Evolutionary conservation across 1,140 invertebrate genomes (phyloP).

Genomic region (Diorhabda sublineata): DNA sequence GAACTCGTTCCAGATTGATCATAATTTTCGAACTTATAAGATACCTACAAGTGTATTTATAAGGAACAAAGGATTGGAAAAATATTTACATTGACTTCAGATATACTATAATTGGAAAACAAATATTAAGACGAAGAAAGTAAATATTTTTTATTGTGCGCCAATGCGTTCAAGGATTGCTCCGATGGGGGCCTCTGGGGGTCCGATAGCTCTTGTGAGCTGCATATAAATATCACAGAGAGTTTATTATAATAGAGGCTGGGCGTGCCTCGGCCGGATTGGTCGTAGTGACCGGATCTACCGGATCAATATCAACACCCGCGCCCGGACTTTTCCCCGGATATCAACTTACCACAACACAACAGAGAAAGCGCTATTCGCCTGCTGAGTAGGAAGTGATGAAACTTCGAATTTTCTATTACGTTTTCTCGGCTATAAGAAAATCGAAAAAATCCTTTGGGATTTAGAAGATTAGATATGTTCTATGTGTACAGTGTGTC

Average conservation of each 20-base stretch:
- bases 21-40: too few species aligned
- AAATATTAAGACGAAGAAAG: too few species aligned
- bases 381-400: constrained; percentile 11
- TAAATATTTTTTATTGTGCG: too few species aligned
- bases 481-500: too few species aligned
- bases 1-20: too few species aligned
- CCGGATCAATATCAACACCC: constrained; percentile 39
- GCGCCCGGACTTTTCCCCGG: constrained; percentile 33
- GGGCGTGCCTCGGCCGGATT: constrained; percentile 37
- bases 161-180: background rate
- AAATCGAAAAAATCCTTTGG: too few species aligned
- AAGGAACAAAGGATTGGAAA: background rate
- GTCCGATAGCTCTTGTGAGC: constrained; percentile 14
- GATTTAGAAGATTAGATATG: too few species aligned
- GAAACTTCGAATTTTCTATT: constrained; percentile 8
- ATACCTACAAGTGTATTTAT: too few species aligned
- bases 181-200: constrained; percentile 5
- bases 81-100: too few species aligned
- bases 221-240: constrained; percentile 23
- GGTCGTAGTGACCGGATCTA: constrained; percentile 37
- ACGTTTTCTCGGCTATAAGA: too few species aligned
- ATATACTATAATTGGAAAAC: too few species aligned
- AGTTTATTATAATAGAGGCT: constrained; percentile 18
- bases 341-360: constrained; percentile 28
- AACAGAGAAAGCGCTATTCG: constrained; percentile 6